phyloP scores from a whole-genome alignment of 2,113 vertebrate species.

The Poecile atricapillus region DNA sequence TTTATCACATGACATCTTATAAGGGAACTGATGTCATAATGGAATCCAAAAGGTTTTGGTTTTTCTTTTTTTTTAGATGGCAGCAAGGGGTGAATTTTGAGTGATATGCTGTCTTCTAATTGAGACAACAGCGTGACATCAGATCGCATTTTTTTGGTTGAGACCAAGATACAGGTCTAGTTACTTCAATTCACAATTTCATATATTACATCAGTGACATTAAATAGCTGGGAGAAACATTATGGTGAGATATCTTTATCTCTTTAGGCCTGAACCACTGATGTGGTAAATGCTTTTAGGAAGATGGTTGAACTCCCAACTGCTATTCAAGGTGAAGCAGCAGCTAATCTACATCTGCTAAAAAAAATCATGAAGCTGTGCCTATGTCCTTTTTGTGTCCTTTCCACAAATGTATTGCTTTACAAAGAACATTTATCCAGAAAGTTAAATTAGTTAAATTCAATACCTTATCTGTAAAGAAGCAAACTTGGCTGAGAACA shows the following conservation, averaged over 20 bases:
- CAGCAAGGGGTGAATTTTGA: background rate
- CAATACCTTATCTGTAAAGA: background rate
- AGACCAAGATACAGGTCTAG: background rate
- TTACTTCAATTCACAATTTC: background rate
- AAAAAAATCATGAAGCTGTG: background rate
- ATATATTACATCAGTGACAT: background rate
- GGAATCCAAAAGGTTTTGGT: background rate
- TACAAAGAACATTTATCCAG: background rate
- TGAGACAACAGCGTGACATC: background rate
- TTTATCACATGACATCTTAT: background rate
- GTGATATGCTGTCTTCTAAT: background rate
- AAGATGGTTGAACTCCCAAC: background rate
- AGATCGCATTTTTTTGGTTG: background rate
- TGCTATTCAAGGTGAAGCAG: background rate
- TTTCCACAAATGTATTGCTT: background rate
- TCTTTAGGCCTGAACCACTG: background rate
- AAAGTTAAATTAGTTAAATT: background rate
- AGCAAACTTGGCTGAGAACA: background rate
- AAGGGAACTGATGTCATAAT: background rate
- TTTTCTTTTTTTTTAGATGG: background rate
- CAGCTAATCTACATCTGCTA: background rate
- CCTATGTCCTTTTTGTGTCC: background rate
- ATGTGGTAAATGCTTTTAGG: background rate
- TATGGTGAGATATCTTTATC: background rate
- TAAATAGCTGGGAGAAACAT: background rate